Evolutionary conservation across 2,888 invertebrate genomes (phyloP).

Genomic region (Nephrocerus scutellatus): DNA sequence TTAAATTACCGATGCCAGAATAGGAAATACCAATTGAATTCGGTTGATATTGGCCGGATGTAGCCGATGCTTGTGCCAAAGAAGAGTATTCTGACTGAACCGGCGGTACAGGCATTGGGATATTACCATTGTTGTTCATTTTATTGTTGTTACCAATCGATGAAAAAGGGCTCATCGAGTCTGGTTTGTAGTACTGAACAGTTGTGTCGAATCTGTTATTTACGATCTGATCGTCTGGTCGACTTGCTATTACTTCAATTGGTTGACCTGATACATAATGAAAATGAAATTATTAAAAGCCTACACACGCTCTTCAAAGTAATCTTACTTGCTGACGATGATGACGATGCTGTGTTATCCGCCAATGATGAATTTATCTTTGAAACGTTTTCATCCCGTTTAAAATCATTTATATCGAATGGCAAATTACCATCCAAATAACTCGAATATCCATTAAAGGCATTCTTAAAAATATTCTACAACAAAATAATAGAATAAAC

Average conservation of each 20-base stretch:
- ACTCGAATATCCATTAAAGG: conserved; percentile 55
- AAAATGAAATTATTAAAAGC: conserved; percentile 2
- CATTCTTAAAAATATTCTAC: conserved; percentile 39
- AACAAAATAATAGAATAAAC: background rate
- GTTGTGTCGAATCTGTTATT: conserved; percentile 43
- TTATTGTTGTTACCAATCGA: conserved; percentile 21
- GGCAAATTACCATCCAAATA: conserved; percentile 59
- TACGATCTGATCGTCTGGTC: conserved; percentile 50
- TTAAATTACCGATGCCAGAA: conserved; percentile 20
- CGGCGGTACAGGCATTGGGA: conserved; percentile 32
- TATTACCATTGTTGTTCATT: no score
- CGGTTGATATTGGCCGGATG: conserved; percentile 19
- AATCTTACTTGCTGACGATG: conserved; percentile 21
- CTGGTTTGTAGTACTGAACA: conserved; percentile 50
- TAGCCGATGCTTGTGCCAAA: conserved; percentile 25
- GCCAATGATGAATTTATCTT: conserved; percentile 7
- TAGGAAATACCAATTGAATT: no score
- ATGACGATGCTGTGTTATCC: conserved; percentile 1
- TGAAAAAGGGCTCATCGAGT: conserved; percentile 32
- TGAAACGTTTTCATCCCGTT: conserved; percentile 32
- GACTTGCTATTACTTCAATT: conserved; percentile 55
- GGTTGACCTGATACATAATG: conserved; percentile 46
- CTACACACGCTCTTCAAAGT: no score
- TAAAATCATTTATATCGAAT: conserved; percentile 52
- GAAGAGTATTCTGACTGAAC: conserved; percentile 32